phyloP scores from a whole-genome alignment of 2,113 vertebrate species.

The Chinchilla lanigera region DNA sequence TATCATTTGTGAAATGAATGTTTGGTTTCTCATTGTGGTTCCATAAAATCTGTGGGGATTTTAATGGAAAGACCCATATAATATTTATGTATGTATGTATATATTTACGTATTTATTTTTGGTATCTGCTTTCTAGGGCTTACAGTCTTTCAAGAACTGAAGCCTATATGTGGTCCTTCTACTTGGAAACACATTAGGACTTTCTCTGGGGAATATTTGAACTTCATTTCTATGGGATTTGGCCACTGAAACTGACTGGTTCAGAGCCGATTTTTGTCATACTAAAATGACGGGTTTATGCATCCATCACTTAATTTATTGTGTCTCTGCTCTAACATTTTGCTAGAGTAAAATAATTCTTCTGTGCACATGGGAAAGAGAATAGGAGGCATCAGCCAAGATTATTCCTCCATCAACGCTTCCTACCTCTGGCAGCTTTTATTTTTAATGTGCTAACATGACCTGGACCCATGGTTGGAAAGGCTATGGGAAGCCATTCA shows the following conservation, averaged over 20 bases:
- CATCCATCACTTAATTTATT: not conserved
- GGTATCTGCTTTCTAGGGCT: not conserved
- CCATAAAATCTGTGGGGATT: not conserved
- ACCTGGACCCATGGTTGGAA: not conserved
- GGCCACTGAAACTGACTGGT: not conserved
- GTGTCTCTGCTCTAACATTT: not conserved
- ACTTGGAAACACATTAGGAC: not conserved
- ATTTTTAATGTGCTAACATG: too few species aligned
- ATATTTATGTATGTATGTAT: not conserved
- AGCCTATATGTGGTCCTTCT: not conserved
- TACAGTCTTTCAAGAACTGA: not conserved
- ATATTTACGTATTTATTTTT: too few species aligned
- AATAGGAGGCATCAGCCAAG: not conserved
- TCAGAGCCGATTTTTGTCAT: not conserved
- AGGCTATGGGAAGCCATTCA: not conserved
- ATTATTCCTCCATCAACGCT: not conserved
- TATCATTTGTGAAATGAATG: conserved; percentile 20
- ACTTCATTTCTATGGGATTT: not conserved
- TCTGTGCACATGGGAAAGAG: not conserved
- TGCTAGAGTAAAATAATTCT: conserved; percentile 23
- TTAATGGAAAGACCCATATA: not conserved
- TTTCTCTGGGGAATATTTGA: not conserved
- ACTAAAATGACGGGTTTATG: not conserved
- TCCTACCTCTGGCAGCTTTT: not conserved
- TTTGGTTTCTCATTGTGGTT: not conserved